Evolutionary conservation across 2,888 invertebrate genomes (phyloP), one percentile per base, ranked within the genome.

Genomic region (Xylota sylvarum): DNA sequence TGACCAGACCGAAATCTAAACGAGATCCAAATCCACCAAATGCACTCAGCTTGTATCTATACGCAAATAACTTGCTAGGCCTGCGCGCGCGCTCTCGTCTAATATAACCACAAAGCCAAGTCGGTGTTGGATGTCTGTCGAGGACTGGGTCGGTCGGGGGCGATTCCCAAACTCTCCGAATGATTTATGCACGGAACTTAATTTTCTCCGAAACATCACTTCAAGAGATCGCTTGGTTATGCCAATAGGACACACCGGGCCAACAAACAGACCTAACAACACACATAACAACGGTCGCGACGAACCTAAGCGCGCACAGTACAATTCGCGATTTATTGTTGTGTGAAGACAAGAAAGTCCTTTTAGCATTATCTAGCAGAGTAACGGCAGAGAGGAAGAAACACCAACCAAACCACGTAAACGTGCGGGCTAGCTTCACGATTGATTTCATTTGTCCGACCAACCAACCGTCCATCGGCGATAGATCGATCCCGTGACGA

Each of bases 301-400:
- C 17, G 56, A 67, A 74, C 74, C 67, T 48, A 58, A 60, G 17
- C 46, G 55, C 32, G 14, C n/a, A 43, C 64, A 40, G 46, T 35
- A 65, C 55, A 73, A 62, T 56, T 55, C 48, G 80, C 81, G 72
- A 86, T 86, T 86, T 86, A 86, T 86, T 81, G 86, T 81, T 81
- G 81, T 86, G 81, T 77, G 77, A 86, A 77, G 86, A 86, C 86
- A 86, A 81, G 86, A 86, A 86, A 86, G 86, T 86, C 86, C 86
- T 86, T 86, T 86, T 86, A 86, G 86, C 81, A 67, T 70, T 85
- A 85, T 85, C 70, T 76, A 62, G 23, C 23, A 23, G 23, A 23
- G 23, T 55, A 56, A 52, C 52, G 62, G 62, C 55, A 56, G 65
- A 56, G 72, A 84, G 79, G 81, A 70, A 65, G 76, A 72, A 81